Conservation (phyloP, 2,113 vertebrate species). For the cat (Felis catus) region F.catus_Fca126_mat1.0 CM031412.1:143868001-143868500, state of each 20-base stretch:
- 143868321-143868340: not conserved
- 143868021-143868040: not conserved
- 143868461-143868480: no score
- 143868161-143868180: not conserved
- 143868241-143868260: not conserved
- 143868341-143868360: not conserved
- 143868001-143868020: not conserved
- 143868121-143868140: not conserved
- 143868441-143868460: not conserved
- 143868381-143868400: not conserved
- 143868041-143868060: not conserved
- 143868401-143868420: not conserved
- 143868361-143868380: no score
- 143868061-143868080: not conserved
- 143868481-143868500: no score
- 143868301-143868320: not conserved
- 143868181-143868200: not conserved
- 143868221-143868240: not conserved
- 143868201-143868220: not conserved
- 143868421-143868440: not conserved
- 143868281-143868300: not conserved
- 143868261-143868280: not conserved
- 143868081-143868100: not conserved
- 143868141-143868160: not conserved
- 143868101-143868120: not conserved